A percentile compares a stretch with the other conserved stretches of the same genome.
These are phyloP conservation scores for Chiloscyllium punctatum DNA, from an alignment of 2,797 vertebrate species.

Conservation along the genomic window DNA sequence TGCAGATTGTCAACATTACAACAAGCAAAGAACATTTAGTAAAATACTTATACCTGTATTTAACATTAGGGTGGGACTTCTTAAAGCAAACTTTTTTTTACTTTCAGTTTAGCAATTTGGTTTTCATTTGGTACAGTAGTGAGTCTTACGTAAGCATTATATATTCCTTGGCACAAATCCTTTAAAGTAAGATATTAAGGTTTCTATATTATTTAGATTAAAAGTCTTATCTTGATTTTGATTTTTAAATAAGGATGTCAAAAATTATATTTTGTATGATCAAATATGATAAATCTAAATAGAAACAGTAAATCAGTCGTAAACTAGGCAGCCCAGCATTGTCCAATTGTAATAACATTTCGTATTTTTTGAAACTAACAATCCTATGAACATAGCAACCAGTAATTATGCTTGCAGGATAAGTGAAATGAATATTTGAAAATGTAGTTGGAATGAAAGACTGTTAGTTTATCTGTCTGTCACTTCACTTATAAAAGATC, in stretches of 20 bases:
- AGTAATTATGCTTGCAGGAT: not conserved
- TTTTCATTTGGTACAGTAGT: not conserved
- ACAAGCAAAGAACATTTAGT: not conserved
- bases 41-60: not conserved
- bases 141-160: not conserved
- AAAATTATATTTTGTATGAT: not conserved
- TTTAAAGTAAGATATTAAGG: not conserved
- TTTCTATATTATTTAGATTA: not conserved
- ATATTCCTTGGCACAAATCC: not conserved
- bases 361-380: not conserved
- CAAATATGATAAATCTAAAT: not conserved
- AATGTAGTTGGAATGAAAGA: not conserved
- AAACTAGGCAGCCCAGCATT: not conserved
- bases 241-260: not conserved
- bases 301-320: not conserved
- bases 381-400: not conserved
- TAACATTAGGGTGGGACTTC: not conserved
- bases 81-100: not conserved
- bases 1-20: not conserved
- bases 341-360: not conserved
- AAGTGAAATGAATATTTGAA: slow-evolving; percentile 1
- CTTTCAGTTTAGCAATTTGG: not conserved
- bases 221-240: not conserved
- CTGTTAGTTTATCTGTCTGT: not conserved
- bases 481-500: slow-evolving; percentile 4